Evolutionary conservation across 2,113 vertebrate genomes (phyloP).

Genomic region (Microcebus griseorufus): DNA sequence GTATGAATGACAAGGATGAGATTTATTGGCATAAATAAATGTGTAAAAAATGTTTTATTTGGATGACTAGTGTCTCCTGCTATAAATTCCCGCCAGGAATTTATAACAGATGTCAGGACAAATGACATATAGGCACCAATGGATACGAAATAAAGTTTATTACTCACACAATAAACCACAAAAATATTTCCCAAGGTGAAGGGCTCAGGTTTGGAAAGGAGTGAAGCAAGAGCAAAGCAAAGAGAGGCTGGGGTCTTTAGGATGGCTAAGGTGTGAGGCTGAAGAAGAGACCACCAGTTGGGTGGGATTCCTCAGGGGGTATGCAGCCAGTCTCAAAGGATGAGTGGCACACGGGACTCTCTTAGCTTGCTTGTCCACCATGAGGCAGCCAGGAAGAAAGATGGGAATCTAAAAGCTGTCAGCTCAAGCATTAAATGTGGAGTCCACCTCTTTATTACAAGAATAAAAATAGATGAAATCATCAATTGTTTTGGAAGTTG

Average conservation of each 20-base stretch:
- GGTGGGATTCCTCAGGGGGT: accelerated
- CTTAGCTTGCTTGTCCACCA: neutral
- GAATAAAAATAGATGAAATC: neutral
- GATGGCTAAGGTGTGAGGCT: neutral
- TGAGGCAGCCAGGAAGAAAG: neutral
- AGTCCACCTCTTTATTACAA: neutral
- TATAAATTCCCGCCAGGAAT: neutral
- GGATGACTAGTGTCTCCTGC: neutral
- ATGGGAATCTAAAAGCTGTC: neutral
- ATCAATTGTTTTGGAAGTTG: neutral
- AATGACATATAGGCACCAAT: neutral
- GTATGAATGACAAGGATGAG: neutral
- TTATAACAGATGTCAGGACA: neutral
- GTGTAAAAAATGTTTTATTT: neutral
- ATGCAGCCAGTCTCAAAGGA: neutral
- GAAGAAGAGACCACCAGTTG: accelerated
- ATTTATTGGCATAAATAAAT: constrained; percentile 8
- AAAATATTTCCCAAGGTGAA: neutral
- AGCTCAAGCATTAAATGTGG: neutral
- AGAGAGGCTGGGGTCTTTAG: accelerated
- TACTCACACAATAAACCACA: neutral
- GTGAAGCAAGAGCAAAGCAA: neutral
- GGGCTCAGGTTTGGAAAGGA: neutral
- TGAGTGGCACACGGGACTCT: neutral
- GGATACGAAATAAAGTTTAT: neutral